Conservation (phyloP, 1,140 invertebrate genomes). For the Procambarus virginalis region DNA sequence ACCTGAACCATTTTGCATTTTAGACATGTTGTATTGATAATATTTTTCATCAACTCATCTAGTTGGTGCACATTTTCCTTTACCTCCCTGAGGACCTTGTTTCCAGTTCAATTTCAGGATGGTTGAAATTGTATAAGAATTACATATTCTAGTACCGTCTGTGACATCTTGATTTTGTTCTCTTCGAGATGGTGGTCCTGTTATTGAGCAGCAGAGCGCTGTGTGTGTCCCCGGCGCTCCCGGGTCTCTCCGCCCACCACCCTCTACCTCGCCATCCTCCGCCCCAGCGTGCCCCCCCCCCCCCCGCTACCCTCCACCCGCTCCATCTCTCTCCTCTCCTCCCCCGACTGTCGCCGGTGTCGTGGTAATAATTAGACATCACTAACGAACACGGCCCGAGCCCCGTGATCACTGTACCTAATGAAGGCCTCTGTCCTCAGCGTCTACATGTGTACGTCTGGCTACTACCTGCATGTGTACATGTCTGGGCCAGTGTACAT, state of each 20-base stretch:
- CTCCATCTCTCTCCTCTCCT: neutral
- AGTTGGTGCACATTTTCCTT: too few species aligned
- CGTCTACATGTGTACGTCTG: too few species aligned
- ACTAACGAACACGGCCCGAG: constrained; percentile 37
- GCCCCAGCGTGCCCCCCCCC: neutral
- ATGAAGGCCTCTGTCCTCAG: constrained; percentile 9
- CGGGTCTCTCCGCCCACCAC: neutral
- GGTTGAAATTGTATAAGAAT: too few species aligned
- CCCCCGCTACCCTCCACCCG: neutral
- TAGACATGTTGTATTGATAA: too few species aligned
- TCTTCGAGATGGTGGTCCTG: too few species aligned
- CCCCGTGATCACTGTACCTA: constrained; percentile 14
- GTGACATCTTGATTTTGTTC: too few species aligned
- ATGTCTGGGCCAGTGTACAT: too few species aligned
- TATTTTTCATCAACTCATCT: too few species aligned
- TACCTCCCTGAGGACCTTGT: neutral
- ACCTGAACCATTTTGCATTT: too few species aligned
- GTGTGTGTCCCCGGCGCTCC: neutral
- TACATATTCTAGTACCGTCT: too few species aligned
- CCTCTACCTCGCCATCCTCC: neutral
- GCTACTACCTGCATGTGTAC: too few species aligned
- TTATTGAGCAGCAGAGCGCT: too few species aligned
- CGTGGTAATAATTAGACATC: constrained; percentile 54
- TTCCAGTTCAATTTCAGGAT: neutral
- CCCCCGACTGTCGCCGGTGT: neutral